Base-by-base conservation (phyloP, 2,113 vertebrate genomes). In the Sinosuthora webbiana region DNA sequence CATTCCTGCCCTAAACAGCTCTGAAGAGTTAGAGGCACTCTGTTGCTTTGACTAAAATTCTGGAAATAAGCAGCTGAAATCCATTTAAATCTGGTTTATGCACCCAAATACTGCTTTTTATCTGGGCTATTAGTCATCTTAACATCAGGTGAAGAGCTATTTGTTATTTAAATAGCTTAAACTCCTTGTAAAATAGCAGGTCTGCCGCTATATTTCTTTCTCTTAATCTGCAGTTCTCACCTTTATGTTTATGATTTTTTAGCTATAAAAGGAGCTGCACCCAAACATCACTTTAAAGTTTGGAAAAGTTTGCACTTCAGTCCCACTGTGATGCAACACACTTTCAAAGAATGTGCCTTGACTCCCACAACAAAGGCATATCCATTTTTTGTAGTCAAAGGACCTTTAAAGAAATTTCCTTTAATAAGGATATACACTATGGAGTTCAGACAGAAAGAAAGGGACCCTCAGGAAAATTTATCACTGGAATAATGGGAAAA, bases 131-230 rank as follows among this genome's bases (percentile, higher is more conserved):
- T 90, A 90, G 68, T 97, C 86, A 75, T 78, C 47, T 70, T 63
- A 93, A 89, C 76, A 83, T 20, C 79, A 92, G 30, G 39, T 90
- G 93, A 90, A 89, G 60, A 89, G 68, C 83, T 78, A 83, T 94
- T 89, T 74, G 55, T 92, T 89, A 91, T 90, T 95, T 65, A 90
- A 93, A 83, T 78, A 74, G 73, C 56, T 83, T 83, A 65, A 90
- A 68, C 50, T 87, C 64, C 35, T 57, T 10, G 4, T 69, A 86
- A 94, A 94, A 74, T 62, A 88, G 22, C 17, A 3, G 35, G 47
- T 44, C 59, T 92, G 25, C 59, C 76, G 92, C 86, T 92, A 17
- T 74, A 90, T 89, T 93, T 95, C 83, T 92, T 83, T 53, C 59
- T 50, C 56, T 65, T 90, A 77, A 89, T 94, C 68, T 89, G 71